Percentiles rank a stretch among this genome's conserved stretches.
Evolutionary conservation across 2,113 vertebrate species (phyloP).

Genomic region (Callionymus lyra): DNA sequence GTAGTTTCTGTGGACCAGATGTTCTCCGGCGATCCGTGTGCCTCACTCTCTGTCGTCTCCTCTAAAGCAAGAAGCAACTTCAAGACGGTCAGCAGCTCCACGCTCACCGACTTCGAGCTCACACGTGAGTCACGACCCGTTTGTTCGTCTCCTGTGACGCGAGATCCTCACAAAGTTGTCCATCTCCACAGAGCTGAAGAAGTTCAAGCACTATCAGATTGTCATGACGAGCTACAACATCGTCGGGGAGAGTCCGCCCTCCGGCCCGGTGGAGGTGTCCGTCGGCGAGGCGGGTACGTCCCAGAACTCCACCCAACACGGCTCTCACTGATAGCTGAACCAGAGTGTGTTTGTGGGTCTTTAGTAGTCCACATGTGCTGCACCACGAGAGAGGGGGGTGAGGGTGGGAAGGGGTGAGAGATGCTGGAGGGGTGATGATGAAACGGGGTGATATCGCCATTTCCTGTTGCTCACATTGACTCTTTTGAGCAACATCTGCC

Average conservation of each 20-base stretch:
- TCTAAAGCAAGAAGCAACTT: constrained; percentile 86
- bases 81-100: constrained; percentile 88
- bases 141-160: neutral
- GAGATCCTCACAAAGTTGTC: neutral
- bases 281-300: constrained; percentile 88
- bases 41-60: constrained; percentile 57
- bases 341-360: constrained; percentile 5
- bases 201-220: constrained; percentile 85
- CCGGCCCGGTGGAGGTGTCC: constrained; percentile 80
- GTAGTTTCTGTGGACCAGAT: constrained; percentile 43
- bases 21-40: too few relatives aligned
- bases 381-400: constrained; percentile 29
- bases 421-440: constrained; percentile 49
- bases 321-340: neutral
- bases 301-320: neutral
- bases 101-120: constrained; percentile 84
- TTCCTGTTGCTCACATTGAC: constrained; percentile 32
- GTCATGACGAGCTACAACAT: constrained; percentile 87
- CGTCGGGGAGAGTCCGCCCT: constrained; percentile 84
- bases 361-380: constrained; percentile 27
- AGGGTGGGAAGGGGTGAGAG: constrained; percentile 5
- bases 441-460: constrained; percentile 54
- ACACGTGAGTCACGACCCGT: constrained; percentile 76
- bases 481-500: too few relatives aligned
- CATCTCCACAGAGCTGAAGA: constrained; percentile 75